These are phyloP conservation scores for Cynopterus brachyotis DNA, from an alignment of 2,113 vertebrate genomes.

Conservation along the genomic window DNA sequence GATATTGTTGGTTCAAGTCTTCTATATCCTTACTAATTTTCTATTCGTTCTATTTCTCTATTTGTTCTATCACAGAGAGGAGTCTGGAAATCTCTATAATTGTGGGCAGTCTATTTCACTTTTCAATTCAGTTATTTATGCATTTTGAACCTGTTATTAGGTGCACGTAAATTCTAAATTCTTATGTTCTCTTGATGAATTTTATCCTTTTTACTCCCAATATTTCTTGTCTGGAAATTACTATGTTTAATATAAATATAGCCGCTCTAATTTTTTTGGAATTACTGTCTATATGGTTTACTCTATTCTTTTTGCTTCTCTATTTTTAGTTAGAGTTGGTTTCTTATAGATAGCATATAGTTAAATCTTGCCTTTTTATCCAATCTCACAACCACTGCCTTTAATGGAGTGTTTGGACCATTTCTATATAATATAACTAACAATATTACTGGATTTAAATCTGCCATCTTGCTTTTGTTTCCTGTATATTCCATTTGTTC, in stretches of 20 bases:
- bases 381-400: neutral
- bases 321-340: neutral
- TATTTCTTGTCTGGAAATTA: conserved; percentile 3
- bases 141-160: neutral
- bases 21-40: neutral
- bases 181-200: neutral
- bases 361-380: neutral
- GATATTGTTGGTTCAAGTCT: neutral
- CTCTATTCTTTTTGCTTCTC: neutral
- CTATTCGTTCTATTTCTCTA: neutral
- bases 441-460: neutral
- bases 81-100: neutral
- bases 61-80: neutral
- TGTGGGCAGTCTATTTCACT: neutral
- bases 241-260: neutral
- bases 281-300: neutral
- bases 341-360: neutral
- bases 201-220: neutral
- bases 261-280: neutral
- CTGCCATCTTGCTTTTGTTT: neutral
- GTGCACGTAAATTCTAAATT: neutral
- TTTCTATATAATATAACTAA: neutral
- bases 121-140: neutral
- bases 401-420: neutral
- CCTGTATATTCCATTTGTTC: neutral